Evolutionary conservation across 1,140 invertebrate species (phyloP).

Genomic region (Capitella teleta): DNA sequence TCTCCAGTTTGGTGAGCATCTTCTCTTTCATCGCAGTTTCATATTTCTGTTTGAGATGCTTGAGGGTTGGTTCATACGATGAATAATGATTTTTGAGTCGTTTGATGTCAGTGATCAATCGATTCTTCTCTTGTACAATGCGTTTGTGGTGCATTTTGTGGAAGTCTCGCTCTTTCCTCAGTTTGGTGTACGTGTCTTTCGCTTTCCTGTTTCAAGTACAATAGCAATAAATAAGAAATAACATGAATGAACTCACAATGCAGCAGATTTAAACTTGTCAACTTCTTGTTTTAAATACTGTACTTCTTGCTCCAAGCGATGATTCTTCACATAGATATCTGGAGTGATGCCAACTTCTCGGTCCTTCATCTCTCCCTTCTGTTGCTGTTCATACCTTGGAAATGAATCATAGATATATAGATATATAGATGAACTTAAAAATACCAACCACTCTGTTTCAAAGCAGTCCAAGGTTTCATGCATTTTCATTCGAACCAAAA

Average conservation of each 20-base stretch:
- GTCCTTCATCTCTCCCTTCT: constrained; percentile 32
- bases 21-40: constrained; percentile 41
- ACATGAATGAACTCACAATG: constrained; percentile 25
- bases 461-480: constrained; percentile 36
- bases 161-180: constrained; percentile 41
- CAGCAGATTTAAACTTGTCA: constrained; percentile 34
- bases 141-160: constrained; percentile 43
- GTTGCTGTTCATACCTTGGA: constrained; percentile 38
- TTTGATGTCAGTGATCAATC: constrained; percentile 38
- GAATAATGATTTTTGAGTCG: constrained; percentile 36
- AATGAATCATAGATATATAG: background rate
- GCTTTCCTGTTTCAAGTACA: constrained; percentile 28
- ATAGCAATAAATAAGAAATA: background rate
- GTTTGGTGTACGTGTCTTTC: constrained; percentile 39
- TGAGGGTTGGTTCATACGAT: constrained; percentile 35
- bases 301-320: constrained; percentile 35
- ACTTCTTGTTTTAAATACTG: constrained; percentile 35
- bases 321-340: constrained; percentile 38
- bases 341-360: constrained; percentile 33
- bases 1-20: constrained; percentile 37
- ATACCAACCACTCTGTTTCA: constrained; percentile 40
- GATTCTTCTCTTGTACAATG: constrained; percentile 42
- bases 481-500: constrained; percentile 39
- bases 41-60: constrained; percentile 35
- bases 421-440: background rate